phyloP scores from a whole-genome alignment of 2,888 invertebrate species.

The Phasia obesa region DNA sequence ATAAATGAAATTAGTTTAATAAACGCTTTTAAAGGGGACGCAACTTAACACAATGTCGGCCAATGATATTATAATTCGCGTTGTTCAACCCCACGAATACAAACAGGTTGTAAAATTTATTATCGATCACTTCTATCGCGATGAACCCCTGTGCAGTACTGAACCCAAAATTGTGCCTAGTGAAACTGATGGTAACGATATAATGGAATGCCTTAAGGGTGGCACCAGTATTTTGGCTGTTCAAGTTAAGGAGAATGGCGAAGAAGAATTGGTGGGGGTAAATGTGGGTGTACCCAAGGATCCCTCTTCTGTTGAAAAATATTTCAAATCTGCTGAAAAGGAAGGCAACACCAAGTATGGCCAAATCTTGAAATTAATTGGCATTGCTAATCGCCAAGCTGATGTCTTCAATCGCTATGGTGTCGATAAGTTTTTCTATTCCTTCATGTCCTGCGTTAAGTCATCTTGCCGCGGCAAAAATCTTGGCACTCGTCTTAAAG shows the following conservation, averaged over 20 bases:
- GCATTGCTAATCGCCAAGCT: slow-evolving; percentile 30
- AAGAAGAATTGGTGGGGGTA: slow-evolving; percentile 50
- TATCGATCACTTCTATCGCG: slow-evolving; percentile 50
- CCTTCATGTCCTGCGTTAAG: slow-evolving; percentile 46
- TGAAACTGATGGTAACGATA: slow-evolving; percentile 22
- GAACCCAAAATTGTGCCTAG: slow-evolving; percentile 48
- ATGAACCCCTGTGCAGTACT: slow-evolving; percentile 54
- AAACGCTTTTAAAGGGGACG: neutral
- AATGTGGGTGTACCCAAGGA: slow-evolving; percentile 48
- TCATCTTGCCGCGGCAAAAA: slow-evolving; percentile 38
- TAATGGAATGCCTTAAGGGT: slow-evolving; percentile 45
- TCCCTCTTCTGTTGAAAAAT: slow-evolving; percentile 37
- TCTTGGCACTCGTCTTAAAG: slow-evolving; percentile 46
- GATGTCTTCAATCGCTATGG: slow-evolving; percentile 58
- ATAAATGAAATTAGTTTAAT: neutral
- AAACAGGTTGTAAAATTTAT: slow-evolving; percentile 50
- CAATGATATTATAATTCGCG: slow-evolving; percentile 47
- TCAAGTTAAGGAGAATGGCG: slow-evolving; percentile 25
- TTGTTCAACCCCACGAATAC: slow-evolving; percentile 48
- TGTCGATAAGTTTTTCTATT: slow-evolving; percentile 57
- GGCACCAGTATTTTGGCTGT: slow-evolving; percentile 52
- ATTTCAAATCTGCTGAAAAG: slow-evolving; percentile 21
- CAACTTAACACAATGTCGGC: slow-evolving; percentile 20
- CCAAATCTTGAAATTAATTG: slow-evolving; percentile 49
- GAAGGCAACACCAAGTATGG: slow-evolving; percentile 57